Evolutionary conservation across 2,113 vertebrate species (phyloP).

Genomic region (Notiomystis cincta): DNA sequence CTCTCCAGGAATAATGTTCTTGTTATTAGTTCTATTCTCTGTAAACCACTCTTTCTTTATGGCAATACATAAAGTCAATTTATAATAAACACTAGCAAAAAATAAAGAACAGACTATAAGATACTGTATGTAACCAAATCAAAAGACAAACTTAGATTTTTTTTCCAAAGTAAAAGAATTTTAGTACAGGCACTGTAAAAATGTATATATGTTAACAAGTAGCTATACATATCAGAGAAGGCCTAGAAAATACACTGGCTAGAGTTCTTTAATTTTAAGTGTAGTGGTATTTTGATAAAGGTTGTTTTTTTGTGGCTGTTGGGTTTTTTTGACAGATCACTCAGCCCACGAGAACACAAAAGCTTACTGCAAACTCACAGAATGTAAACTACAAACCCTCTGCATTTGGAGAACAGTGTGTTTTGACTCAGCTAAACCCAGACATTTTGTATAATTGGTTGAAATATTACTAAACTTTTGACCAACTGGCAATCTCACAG

Average conservation of each 20-base stretch:
- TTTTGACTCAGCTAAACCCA: neutral
- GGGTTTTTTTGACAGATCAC: neutral
- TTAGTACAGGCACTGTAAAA: neutral
- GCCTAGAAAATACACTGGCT: neutral
- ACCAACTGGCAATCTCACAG: neutral
- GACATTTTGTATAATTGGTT: neutral
- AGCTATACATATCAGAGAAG: neutral
- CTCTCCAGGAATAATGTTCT: neutral
- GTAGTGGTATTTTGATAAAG: neutral
- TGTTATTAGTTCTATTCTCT: neutral
- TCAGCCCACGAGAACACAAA: neutral
- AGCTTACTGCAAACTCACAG: neutral
- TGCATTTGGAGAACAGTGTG: neutral
- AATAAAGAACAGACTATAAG: neutral
- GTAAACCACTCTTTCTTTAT: neutral
- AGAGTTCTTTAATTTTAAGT: neutral
- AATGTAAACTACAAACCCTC: neutral
- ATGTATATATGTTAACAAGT: neutral
- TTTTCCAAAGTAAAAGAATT: neutral
- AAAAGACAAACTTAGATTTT: neutral
- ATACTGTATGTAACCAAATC: neutral
- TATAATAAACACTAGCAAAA: neutral
- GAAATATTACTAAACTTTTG: neutral
- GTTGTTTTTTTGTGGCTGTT: fast-evolving
- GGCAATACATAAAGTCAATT: neutral